These are phyloP conservation scores for Pelmatolapia mariae DNA, from an alignment of 2,113 vertebrate species.

Conservation along the genomic window DNA sequence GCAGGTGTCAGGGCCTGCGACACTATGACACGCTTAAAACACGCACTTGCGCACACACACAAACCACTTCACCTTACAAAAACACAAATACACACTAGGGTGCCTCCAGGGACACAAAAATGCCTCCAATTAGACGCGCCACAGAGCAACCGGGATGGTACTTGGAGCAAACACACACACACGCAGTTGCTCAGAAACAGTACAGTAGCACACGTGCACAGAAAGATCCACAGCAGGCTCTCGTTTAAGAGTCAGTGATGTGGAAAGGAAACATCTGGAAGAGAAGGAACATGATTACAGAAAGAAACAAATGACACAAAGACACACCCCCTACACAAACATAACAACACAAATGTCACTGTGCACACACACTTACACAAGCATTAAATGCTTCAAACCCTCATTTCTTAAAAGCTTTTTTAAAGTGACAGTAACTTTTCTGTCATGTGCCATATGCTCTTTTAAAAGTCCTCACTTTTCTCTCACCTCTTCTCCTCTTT, in stretches of 20 bases:
- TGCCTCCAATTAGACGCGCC: constrained; percentile 56
- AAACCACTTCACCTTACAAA: neutral
- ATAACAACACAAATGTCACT: neutral
- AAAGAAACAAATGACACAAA: constrained; percentile 35
- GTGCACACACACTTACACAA: neutral
- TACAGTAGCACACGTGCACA: neutral
- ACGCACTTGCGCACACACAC: neutral
- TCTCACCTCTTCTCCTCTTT: neutral
- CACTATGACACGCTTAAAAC: neutral
- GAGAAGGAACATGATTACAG: constrained; percentile 32
- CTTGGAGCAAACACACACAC: constrained; percentile 17
- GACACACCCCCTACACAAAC: neutral
- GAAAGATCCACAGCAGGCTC: constrained; percentile 26
- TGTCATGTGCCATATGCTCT: neutral
- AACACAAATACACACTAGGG: neutral
- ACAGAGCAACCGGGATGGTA: constrained; percentile 54
- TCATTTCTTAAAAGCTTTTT: neutral
- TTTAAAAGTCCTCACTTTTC: neutral
- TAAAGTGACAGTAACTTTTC: neutral
- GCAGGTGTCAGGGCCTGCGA: neutral
- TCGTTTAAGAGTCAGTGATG: constrained; percentile 54
- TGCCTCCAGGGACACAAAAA: constrained; percentile 51
- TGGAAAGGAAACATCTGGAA: constrained; percentile 65
- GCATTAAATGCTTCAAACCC: neutral
- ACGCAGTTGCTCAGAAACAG: neutral